Conservation (phyloP, 2,797 vertebrate genomes). For the Takifugu rubripes region DNA sequence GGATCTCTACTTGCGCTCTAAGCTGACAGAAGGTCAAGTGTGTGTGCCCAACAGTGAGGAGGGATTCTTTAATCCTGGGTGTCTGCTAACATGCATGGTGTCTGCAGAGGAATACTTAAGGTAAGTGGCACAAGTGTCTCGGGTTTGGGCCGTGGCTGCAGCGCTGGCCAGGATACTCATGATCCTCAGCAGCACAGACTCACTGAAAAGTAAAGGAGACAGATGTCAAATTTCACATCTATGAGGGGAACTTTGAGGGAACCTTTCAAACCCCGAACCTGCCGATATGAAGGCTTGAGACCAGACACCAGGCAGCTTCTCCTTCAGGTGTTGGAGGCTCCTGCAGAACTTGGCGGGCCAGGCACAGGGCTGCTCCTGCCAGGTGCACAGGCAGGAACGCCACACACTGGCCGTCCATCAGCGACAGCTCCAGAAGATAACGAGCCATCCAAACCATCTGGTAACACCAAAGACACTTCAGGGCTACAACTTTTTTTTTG, state of each 20-base stretch:
- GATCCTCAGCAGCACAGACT: constrained; percentile 67
- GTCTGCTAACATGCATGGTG: constrained; percentile 75
- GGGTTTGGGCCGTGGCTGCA: constrained; percentile 64
- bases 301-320: constrained; percentile 73
- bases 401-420: constrained; percentile 79
- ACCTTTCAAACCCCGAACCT: constrained; percentile 42
- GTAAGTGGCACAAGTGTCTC: constrained; percentile 73
- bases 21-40: neutral
- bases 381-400: constrained; percentile 77
- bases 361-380: constrained; percentile 77
- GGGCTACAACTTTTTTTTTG: neutral
- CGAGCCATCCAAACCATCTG: constrained; percentile 80
- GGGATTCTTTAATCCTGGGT: constrained; percentile 61
- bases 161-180: constrained; percentile 73
- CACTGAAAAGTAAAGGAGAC: constrained; percentile 55
- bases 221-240: constrained; percentile 3
- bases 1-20: neutral
- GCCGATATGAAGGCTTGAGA: constrained; percentile 67
- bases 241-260: no score
- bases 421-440: constrained; percentile 84
- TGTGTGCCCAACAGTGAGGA: constrained; percentile 55
- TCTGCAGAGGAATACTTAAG: constrained; percentile 80
- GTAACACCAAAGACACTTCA: neutral
- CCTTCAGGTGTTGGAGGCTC: constrained; percentile 61
- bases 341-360: constrained; percentile 74